Percentiles rank a stretch among this genome's conserved stretches.
Conservation (phyloP, 1,140 invertebrate genomes). For the Zaprionus taronus region DNA sequence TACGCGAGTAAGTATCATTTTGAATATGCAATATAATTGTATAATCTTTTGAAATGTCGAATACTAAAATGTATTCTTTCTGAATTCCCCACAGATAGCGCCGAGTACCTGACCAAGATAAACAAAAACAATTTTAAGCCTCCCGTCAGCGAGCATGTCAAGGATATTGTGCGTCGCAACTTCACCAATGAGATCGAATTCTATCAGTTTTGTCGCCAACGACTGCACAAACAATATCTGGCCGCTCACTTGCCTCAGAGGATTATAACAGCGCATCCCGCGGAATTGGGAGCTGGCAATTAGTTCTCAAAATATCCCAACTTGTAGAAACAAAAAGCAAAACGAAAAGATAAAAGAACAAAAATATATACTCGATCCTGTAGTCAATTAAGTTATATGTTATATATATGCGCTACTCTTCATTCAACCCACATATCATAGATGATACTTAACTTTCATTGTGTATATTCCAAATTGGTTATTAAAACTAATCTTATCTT, state of each 20-base stretch:
- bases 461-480: constrained; percentile 72
- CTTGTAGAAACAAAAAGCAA: constrained; percentile 48
- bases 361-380: constrained; percentile 51
- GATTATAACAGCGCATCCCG: constrained; percentile 63
- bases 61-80: not conserved
- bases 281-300: constrained; percentile 31
- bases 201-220: constrained; percentile 94
- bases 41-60: not conserved
- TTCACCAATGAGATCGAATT: constrained; percentile 96
- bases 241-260: constrained; percentile 87
- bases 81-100: constrained; percentile 87
- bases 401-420: constrained; percentile 16
- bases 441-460: constrained; percentile 65
- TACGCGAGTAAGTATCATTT: constrained; percentile 89
- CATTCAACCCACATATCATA: constrained; percentile 46
- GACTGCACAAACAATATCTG: constrained; percentile 91
- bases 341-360: constrained; percentile 11
- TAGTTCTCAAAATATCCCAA: constrained; percentile 16
- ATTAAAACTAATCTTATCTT: constrained; percentile 52
- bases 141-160: constrained; percentile 92
- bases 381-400: constrained; percentile 54
- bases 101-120: constrained; percentile 90
- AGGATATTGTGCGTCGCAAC: constrained; percentile 93
- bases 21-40: not conserved
- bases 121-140: constrained; percentile 95